These are phyloP conservation scores for Amblyornis subalaris DNA, from an alignment of 2,113 vertebrate genomes.

Conservation along the genomic window DNA sequence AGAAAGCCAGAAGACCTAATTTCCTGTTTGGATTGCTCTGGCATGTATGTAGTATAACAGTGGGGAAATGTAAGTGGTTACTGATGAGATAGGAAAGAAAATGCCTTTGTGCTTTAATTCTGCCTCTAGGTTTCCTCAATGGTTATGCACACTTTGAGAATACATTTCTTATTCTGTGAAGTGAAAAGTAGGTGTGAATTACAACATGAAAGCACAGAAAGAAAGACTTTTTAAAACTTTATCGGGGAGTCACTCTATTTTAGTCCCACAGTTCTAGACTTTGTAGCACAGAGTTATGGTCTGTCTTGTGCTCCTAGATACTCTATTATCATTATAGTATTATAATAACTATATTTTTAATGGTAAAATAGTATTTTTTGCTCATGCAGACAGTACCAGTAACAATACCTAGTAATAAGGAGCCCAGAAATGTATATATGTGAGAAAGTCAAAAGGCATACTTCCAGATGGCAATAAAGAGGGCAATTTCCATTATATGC, in stretches of 20 bases:
- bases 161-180: neutral
- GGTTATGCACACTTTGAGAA: neutral
- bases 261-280: neutral
- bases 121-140: neutral
- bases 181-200: neutral
- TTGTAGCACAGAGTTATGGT: neutral
- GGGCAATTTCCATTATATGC: neutral
- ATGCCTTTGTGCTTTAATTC: neutral
- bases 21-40: slow-evolving; percentile 23
- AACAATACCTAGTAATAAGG: neutral
- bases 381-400: neutral
- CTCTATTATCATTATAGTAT: neutral
- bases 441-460: neutral
- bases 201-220: neutral
- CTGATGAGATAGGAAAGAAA: neutral
- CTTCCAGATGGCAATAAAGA: neutral
- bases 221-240: neutral
- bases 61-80: neutral
- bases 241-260: neutral
- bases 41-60: neutral
- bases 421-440: fast-evolving
- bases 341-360: neutral
- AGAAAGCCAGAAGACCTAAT: slow-evolving; percentile 36
- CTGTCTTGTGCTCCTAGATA: neutral
- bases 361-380: neutral